A percentile compares a stretch with the other conserved stretches of the same genome.
Evolutionary conservation across 2,797 vertebrate genomes (phyloP).

Genomic region (Spheniscus humboldti): DNA sequence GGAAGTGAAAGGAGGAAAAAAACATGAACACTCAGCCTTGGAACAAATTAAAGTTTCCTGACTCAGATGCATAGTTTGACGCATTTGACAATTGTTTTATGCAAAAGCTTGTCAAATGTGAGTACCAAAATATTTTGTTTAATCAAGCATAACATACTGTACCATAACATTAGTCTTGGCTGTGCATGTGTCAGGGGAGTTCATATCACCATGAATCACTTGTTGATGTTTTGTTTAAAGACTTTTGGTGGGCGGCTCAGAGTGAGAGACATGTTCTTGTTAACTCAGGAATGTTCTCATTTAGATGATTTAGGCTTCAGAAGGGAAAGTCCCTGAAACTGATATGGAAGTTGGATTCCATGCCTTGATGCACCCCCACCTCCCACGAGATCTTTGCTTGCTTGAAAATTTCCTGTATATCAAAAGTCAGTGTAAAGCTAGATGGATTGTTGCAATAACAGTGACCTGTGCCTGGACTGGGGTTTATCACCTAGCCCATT

Average conservation of each 20-base stretch:
- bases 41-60: neutral
- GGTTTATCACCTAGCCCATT: neutral
- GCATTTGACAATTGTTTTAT: neutral
- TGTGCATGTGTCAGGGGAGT: neutral
- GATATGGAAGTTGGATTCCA: neutral
- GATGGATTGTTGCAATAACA: neutral
- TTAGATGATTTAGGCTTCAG: neutral
- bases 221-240: neutral
- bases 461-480: neutral
- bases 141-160: neutral
- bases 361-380: neutral
- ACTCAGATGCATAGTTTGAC: neutral
- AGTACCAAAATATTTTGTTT: neutral
- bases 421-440: neutral
- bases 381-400: neutral
- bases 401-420: neutral
- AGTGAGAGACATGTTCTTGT: neutral
- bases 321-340: neutral
- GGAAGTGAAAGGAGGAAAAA: neutral
- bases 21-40: neutral
- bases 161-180: slow-evolving; percentile 5
- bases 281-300: neutral
- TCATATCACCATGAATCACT: neutral
- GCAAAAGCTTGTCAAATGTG: neutral
- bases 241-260: neutral